phyloP scores from a whole-genome alignment of 2,797 vertebrate species.

The Limosa lapponica region DNA sequence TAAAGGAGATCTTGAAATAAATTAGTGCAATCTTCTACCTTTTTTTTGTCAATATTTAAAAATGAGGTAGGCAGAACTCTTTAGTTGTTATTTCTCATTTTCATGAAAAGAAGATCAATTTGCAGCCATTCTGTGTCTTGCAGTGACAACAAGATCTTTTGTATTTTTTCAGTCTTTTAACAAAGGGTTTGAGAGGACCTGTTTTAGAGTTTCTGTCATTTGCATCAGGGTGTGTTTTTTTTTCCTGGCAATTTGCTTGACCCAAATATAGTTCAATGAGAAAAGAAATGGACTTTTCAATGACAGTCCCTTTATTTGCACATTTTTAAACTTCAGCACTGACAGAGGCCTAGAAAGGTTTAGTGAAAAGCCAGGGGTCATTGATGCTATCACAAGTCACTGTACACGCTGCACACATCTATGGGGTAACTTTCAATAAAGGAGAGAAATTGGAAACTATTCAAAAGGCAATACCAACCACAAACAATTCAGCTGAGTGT shows the following conservation, averaged over 20 bases:
- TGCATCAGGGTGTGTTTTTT: background rate
- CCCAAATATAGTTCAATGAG: background rate
- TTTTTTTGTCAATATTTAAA: background rate
- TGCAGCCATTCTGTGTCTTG: background rate
- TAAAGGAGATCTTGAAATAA: background rate
- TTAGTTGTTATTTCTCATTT: background rate
- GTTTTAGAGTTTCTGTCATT: background rate
- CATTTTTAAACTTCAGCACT: constrained; percentile 3
- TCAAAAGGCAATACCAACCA: background rate
- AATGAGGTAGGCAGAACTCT: background rate
- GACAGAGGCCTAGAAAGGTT: background rate
- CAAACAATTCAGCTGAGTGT: background rate
- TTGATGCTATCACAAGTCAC: background rate
- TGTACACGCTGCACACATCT: background rate
- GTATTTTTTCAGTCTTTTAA: background rate
- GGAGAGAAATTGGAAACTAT: background rate
- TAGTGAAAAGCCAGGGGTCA: background rate
- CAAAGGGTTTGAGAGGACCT: background rate
- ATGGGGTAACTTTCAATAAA: background rate
- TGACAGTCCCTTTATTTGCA: background rate
- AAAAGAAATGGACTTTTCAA: background rate
- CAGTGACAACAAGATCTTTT: background rate
- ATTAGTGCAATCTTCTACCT: background rate
- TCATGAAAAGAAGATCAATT: background rate
- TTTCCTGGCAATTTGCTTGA: background rate